Conservation (phyloP, 2,113 vertebrate genomes). For the Corydoras sp. region DNA sequence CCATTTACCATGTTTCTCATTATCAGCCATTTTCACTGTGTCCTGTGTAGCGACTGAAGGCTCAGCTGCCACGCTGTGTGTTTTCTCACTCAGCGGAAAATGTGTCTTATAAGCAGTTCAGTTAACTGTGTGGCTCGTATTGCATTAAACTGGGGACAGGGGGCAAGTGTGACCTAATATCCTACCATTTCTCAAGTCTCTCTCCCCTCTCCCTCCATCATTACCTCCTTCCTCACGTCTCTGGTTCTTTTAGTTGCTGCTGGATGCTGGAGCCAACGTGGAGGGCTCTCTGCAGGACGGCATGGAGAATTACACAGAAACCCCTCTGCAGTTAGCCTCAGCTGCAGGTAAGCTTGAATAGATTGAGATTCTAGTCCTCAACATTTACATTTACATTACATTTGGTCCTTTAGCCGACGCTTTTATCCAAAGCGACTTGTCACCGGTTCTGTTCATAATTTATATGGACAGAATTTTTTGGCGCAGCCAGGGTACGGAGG, state of each 20-base stretch:
- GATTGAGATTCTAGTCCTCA: too few species aligned
- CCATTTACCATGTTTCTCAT: slow-evolving; percentile 35
- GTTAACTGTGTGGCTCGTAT: slow-evolving; percentile 15
- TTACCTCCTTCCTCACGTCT: neutral
- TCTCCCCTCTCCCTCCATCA: neutral
- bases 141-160: neutral
- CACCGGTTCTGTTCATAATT: too few species aligned
- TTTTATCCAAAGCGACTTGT: too few species aligned
- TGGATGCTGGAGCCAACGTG: slow-evolving; percentile 90
- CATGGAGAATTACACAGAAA: slow-evolving; percentile 97
- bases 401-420: too few species aligned
- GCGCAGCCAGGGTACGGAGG: too few species aligned
- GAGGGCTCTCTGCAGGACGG: slow-evolving; percentile 93
- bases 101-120: slow-evolving; percentile 22
- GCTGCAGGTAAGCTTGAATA: slow-evolving; percentile 79
- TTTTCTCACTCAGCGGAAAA: slow-evolving; percentile 27
- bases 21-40: slow-evolving; percentile 28
- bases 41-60: slow-evolving; percentile 12
- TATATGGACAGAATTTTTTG: too few species aligned
- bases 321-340: slow-evolving; percentile 88
- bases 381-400: too few species aligned
- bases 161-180: slow-evolving; percentile 11
- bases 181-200: too few species aligned
- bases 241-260: slow-evolving; percentile 69
- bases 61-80: slow-evolving; percentile 11